Evolutionary conservation across 2,888 invertebrate genomes (phyloP).

Genomic region (Athetis lepigone): DNA sequence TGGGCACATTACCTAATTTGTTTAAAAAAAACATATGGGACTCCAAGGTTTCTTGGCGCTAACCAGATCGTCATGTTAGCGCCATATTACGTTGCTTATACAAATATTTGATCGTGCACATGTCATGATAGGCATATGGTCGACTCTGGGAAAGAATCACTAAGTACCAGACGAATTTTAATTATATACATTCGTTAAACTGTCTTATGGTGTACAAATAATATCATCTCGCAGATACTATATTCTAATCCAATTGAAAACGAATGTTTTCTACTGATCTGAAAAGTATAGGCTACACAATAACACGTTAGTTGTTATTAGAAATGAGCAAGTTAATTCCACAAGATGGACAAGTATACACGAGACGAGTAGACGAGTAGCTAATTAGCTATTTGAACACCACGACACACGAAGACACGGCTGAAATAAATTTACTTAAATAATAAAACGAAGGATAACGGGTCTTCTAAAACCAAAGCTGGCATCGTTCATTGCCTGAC

Average conservation of each 20-base stretch:
- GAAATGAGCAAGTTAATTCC: no score
- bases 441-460: background rate
- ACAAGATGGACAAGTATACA: no score
- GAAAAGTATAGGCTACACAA: no score
- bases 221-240: no score
- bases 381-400: background rate
- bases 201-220: no score
- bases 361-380: no score
- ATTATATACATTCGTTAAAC: background rate
- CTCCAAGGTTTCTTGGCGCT: constrained; percentile 73
- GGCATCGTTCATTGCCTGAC: background rate
- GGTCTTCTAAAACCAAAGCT: background rate
- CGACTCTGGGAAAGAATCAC: background rate
- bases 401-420: background rate
- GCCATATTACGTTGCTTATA: constrained; percentile 53
- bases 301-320: no score
- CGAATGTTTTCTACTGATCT: no score
- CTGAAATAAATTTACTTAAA: background rate
- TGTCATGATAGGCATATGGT: constrained; percentile 38
- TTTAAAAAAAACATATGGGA: constrained; percentile 82
- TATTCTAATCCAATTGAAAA: no score
- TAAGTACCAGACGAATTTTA: background rate
- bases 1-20: constrained; percentile 86
- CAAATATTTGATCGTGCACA: constrained; percentile 54
- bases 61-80: constrained; percentile 58